Evolutionary conservation across 2,888 invertebrate species (phyloP), one percentile per base, ranked within the genome.

Genomic region (Macrosoma leucophasiata): DNA sequence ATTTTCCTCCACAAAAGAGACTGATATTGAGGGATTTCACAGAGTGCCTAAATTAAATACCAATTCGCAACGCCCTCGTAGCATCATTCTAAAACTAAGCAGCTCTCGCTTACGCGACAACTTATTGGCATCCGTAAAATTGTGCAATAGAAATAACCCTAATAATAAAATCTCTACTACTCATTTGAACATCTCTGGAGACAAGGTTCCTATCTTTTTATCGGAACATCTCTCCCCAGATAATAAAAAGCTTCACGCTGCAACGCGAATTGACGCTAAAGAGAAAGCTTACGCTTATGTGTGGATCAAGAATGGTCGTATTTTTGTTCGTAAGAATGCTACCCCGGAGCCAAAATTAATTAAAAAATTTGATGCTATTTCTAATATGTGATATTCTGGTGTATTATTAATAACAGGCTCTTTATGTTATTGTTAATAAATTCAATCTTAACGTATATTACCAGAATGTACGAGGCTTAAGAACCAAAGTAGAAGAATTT

Each of bases 101-200:
- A 28, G 20, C 1, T 17, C 23, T 8, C 11, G 7, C 6, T 7
- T 21, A 9, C 26, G 38, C 3, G 41, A 42, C 15, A 14, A 13
- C 3, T 31, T 38, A 8, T 15, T 42, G 14, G 36, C 38, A 2
- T 14, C 29, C 3, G 9, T 13, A 3, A 37, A 34, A 4, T 38
- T 29, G 12, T 42, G 36, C 18, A 42, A 41, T 13, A 40, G 31
- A 14, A n/a, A 14, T 3, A 29, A 36, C 11, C 23, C 4, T 4
- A 25, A 29, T 4, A 15, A 36, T 13, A 39, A 33, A 19, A 10
- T 39, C 5, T 35, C 35, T 10, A 31, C 20, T 3, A 14, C 25
- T 17, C 35, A 35, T 14, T n/a, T n/a, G n/a, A n/a, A n/a, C n/a
- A n/a, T n/a, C n/a, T n/a, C n/a, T n/a, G n/a, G n/a, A n/a, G n/a